Conservation (phyloP, 2,113 vertebrate species). For the Oplegnathus fasciatus region DNA sequence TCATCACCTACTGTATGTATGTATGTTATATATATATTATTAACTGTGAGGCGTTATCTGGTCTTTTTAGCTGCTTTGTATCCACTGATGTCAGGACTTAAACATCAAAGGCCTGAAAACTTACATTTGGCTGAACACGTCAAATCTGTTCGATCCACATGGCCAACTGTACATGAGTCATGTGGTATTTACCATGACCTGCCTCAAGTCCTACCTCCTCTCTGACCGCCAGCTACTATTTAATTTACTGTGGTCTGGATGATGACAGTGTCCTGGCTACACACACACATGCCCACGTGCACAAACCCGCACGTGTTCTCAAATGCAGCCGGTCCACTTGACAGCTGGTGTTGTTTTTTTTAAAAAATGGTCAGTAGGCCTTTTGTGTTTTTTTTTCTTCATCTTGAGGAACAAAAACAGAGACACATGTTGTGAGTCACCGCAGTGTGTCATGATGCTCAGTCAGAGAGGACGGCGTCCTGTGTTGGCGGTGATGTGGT, state of each 20-base stretch:
- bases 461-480: conserved; percentile 39
- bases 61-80: neutral
- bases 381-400: conserved; percentile 52
- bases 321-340: conserved; percentile 41
- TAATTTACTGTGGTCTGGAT: conserved; percentile 50
- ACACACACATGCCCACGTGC: conserved; percentile 4
- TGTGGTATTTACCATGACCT: conserved; percentile 46
- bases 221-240: conserved; percentile 57
- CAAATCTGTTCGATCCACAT: conserved; percentile 46
- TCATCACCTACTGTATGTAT: conserved; percentile 17
- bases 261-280: conserved; percentile 35
- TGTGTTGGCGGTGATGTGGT: conserved; percentile 32
- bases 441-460: conserved; percentile 51
- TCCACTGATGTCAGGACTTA: neutral
- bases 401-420: conserved; percentile 72
- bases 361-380: conserved; percentile 43
- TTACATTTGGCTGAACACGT: conserved; percentile 25
- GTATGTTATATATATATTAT: conserved; percentile 23
- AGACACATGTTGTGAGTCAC: conserved; percentile 78
- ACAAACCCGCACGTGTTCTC: conserved; percentile 37
- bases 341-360: conserved; percentile 70
- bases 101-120: conserved; percentile 31
- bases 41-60: conserved; percentile 6
- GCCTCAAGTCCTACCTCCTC: conserved; percentile 18
- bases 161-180: conserved; percentile 54